Evolutionary conservation across 2,797 vertebrate genomes (phyloP), one percentile per base, ranked within the genome.

Genomic region (Carapus acus): DNA sequence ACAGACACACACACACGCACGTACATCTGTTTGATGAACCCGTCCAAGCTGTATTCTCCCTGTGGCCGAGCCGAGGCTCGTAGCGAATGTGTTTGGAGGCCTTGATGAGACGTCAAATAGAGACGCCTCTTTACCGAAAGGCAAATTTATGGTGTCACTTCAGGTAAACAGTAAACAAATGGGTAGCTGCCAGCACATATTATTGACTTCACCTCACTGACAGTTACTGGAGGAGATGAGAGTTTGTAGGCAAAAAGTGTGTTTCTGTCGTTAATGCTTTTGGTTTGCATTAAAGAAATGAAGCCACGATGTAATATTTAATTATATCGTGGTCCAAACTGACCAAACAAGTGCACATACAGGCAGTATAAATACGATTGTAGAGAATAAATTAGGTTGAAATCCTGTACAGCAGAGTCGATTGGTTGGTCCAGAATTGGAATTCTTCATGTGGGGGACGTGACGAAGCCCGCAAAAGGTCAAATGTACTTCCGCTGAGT

Each of bases 341-440:
- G 52, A 57, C 46, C 60, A 5, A 16, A 49, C 58, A 62, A n/a
- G 49, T 42, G 50, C 54, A 56, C 52, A 54, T 45, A 71, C 65
- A 71, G 24, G 54, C 20, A 19, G 47, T 73, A 81, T 83, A 82
- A 81, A 81, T 80, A 70, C 67, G 43, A 51, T 58, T 57, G 53
- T 61, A 63, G 63, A 57, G 38, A 80, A 81, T 82, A 82, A 81
- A 73, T 84, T 71, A 78, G 40, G 24, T 58, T 40, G 44, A 64
- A 62, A 43, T 71, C 43, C 59, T 74, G 64, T 54, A 67, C 59
- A 59, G 42, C 47, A 43, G 52, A 58, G 45, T 63, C 21, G 37
- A 39, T 50, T 60, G 6, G 47, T 22, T n/a, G 23, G 29, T 27
- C 19, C 12, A 21, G 15, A 22, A 22, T 38, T 2, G 23, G 20